Base-by-base conservation (phyloP, 1,140 invertebrate genomes). In the Orussus abietinus region DNA sequence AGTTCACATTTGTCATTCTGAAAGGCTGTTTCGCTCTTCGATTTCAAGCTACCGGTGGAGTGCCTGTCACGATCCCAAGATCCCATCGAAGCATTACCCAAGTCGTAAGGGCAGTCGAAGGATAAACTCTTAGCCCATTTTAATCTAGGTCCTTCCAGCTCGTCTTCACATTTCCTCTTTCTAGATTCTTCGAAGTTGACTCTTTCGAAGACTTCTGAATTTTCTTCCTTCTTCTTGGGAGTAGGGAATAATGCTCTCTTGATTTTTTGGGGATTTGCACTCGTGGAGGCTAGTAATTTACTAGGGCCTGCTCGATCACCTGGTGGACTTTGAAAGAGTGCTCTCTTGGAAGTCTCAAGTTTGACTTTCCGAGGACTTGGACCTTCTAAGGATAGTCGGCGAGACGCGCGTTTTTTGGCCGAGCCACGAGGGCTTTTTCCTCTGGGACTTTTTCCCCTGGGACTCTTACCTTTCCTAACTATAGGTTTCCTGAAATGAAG, bases 321-420 rank as follows among this genome's bases (percentile, higher is more conserved):
- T 7, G 75, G 71, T 17, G 81, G 80, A 57, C 81, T 84, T 45
- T 82, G 74, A 45, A 84, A 83, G 0, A 84, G 52, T 1, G 81
- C 80, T 47, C 81, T 62, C 52, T 81, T 83, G 2, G 79, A 71
- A 0, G 73, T 75, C 49, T 78, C 74, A 30, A 75, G 15, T 31
- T 64, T 70, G 0, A 49, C 34, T 47, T 62, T 71, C 4, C 47
- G 43, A 0, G 69, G 65, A 47, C 63, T 72, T 5, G 57, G 45
- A 11, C 46, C 51, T 11, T 69, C 65, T 11, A 68, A 19, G 17
- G 36, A 22, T 4, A 69, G 41, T 38, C 53, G 59, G 14, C 62
- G 41, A 5, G 57, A 42, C 0, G 57, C 52, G 18, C 54, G 54
- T 37, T 74, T 74, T 26, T 72, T 72, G 0, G 62, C 45, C 0